Base-by-base conservation (phyloP, 2,888 invertebrate species). In the Clostera curtula region DNA sequence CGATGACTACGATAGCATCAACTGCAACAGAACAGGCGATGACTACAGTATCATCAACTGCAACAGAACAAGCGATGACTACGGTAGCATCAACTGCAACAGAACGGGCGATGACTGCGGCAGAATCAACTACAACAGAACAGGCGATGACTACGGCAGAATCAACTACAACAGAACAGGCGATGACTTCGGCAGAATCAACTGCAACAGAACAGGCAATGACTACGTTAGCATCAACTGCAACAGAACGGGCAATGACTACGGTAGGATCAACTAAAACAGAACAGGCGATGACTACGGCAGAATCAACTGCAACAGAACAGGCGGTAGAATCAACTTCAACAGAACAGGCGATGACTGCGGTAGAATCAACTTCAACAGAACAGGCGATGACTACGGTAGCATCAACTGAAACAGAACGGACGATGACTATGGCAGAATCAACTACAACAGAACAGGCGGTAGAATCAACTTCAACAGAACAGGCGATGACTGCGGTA, bases 401-500 rank as follows among this genome's bases (percentile, higher is more conserved):
- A 19, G 14, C 4, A 25, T 7, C 18, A 8, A 17, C 10, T 8
- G 19, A 8, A 7, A 12, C 10, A 7, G 18, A 5, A 18, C 3
- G n/a, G 6, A 8, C 8, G 18, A 3, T 5, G 18, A 3, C 6
- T 2, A 15, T 9, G 10, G 12, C 18, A 24, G 10, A 4, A 14
- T n/a, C 9, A 10, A n/a, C 14, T n/a, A 29, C 19, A 10, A 20
- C 24, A 12, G 17, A 25, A 19, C 4, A 16, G 24, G 4, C 19
- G 8, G n/a, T 18, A 7, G 8, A n/a, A 18, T 4, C 3, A 18
- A 4, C 7, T 18, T n/a, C n/a, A n/a, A n/a, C n/a, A 18, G n/a
- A 5, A 7, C 3, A 5, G n/a, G n/a, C n/a, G n/a, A n/a, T n/a
- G n/a, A n/a, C n/a, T n/a, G n/a, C n/a, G n/a, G n/a, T n/a, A n/a